Percentiles rank a stretch among this genome's conserved stretches.
Evolutionary conservation across 2,797 vertebrate genomes (phyloP).

Genomic region (Leuciscus waleckii): DNA sequence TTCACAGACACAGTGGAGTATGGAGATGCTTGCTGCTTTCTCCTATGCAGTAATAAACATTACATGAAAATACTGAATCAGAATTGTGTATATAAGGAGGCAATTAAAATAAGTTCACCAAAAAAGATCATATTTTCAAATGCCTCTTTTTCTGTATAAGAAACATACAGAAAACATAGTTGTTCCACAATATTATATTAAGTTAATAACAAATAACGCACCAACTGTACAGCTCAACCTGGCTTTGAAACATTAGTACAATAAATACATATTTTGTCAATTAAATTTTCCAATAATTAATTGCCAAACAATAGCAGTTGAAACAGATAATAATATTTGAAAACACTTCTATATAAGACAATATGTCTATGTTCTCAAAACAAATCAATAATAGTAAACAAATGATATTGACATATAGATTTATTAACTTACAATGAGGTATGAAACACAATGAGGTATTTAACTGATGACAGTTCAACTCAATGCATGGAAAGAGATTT

Average conservation of each 20-base stretch:
- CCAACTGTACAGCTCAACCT: background rate
- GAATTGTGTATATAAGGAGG: background rate
- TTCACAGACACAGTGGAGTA: too few relatives aligned
- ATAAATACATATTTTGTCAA: background rate
- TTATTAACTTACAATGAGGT: background rate
- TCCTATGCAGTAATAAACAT: background rate
- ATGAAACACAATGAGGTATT: conserved; percentile 12
- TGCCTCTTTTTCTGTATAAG: background rate
- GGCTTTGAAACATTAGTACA: background rate
- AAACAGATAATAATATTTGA: background rate
- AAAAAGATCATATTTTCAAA: background rate
- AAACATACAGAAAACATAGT: background rate
- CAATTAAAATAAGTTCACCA: background rate
- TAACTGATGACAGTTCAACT: background rate
- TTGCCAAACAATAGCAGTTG: background rate
- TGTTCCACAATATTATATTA: background rate
- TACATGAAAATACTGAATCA: background rate
- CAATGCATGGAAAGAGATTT: background rate
- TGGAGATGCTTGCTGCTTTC: background rate
- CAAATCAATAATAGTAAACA: background rate
- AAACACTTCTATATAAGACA: background rate
- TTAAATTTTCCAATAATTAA: background rate
- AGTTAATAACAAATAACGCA: background rate
- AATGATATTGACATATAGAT: background rate
- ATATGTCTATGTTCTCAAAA: background rate